These are phyloP conservation scores for Corvus cornix DNA, from an alignment of 2,113 vertebrate species.

Conservation along the genomic window DNA sequence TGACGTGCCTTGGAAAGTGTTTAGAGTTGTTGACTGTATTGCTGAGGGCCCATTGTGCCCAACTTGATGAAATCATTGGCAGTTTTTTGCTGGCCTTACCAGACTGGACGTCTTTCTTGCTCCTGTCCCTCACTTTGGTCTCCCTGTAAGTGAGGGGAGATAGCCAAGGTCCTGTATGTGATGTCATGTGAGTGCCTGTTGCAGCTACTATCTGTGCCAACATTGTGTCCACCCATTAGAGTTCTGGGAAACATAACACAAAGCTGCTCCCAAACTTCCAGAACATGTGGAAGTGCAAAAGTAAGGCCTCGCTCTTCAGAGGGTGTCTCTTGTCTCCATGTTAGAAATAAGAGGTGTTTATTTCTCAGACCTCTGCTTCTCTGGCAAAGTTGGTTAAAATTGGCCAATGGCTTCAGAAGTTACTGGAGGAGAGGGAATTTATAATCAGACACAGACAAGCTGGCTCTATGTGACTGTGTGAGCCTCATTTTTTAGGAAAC, in stretches of 20 bases:
- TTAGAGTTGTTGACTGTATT: neutral
- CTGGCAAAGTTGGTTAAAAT: constrained; percentile 27
- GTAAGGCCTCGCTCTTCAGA: neutral
- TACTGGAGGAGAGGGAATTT: constrained; percentile 57
- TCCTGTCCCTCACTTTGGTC: neutral
- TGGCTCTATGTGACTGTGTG: constrained; percentile 26
- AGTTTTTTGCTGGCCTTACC: neutral
- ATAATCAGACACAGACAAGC: constrained; percentile 58
- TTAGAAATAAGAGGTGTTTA: neutral
- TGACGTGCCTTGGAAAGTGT: neutral
- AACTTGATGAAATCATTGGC: neutral
- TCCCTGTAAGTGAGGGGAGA: neutral
- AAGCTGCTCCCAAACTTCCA: neutral
- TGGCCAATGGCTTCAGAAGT: constrained; percentile 25
- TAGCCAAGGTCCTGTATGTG: neutral
- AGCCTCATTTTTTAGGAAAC: constrained; percentile 47
- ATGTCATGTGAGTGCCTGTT: neutral
- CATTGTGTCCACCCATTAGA: neutral
- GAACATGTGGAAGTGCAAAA: neutral
- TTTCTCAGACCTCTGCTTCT: constrained; percentile 8
- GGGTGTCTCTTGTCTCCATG: neutral
- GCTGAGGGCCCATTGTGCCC: neutral
- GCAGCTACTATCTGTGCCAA: neutral
- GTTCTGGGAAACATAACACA: neutral
- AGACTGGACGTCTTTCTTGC: neutral